Conservation (phyloP, 1,140 invertebrate genomes). For the Diorhabda elongata region DNA sequence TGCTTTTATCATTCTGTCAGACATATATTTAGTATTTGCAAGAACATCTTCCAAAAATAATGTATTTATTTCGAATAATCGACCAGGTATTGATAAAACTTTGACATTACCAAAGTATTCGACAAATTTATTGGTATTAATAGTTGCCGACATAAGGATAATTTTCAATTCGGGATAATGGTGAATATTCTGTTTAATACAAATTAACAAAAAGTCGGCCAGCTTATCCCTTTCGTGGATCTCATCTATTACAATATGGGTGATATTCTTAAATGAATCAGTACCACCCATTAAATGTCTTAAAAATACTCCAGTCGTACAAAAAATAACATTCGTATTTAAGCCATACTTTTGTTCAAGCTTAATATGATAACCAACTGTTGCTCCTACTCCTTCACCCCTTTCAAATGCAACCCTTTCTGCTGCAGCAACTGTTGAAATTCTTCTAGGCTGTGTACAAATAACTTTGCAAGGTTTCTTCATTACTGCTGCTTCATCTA, state of each 20-base stretch:
- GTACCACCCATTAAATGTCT: slow-evolving; percentile 79
- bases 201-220: slow-evolving; percentile 87
- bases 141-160: slow-evolving; percentile 93
- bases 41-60: slow-evolving; percentile 83
- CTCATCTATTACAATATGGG: slow-evolving; percentile 90
- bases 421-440: slow-evolving; percentile 84
- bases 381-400: slow-evolving; percentile 78
- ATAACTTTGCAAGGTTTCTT: slow-evolving; percentile 76
- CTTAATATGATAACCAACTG: slow-evolving; percentile 92
- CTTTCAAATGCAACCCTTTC: slow-evolving; percentile 80
- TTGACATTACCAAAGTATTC: slow-evolving; percentile 72
- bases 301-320: slow-evolving; percentile 86
- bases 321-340: slow-evolving; percentile 82
- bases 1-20: slow-evolving; percentile 20
- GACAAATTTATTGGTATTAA: slow-evolving; percentile 74
- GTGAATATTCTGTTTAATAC: slow-evolving; percentile 70
- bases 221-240: slow-evolving; percentile 91
- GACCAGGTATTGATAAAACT: slow-evolving; percentile 76
- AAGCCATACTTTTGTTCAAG: slow-evolving; percentile 76
- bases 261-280: slow-evolving; percentile 54
- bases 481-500: slow-evolving; percentile 69
- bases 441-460: slow-evolving; percentile 87
- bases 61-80: slow-evolving; percentile 71
- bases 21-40: slow-evolving; percentile 60
- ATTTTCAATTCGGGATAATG: slow-evolving; percentile 72